Base-by-base conservation (phyloP, 2,797 vertebrate species). In the Tamandua tetradactyla region DNA sequence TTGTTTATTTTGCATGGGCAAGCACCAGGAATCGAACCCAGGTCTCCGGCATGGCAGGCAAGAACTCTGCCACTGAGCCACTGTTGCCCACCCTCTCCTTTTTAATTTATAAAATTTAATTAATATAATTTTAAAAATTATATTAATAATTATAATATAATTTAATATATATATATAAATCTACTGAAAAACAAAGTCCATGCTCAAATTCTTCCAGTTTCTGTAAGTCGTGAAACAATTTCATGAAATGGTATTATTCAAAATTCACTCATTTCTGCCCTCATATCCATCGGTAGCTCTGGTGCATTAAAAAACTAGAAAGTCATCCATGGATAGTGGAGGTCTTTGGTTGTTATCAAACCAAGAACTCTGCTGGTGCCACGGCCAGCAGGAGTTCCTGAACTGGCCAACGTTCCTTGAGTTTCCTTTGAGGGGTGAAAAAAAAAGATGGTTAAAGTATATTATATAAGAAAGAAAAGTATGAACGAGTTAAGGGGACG, bases 401-500 rank as follows among this genome's bases (percentile, higher is more conserved):
- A 98, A 92, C 88, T 96, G 96, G 85, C 95, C 91, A 94, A 92
- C 94, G 96, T 96, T 98, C 92, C 97, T 97, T 95, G 76, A 66
- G 91, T 96, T 98, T 98, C 98, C 98, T 98, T 97, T 98, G 95
- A 94, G 95, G 72, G 66, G 91, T 89, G 88, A 79, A 89, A 96
- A 93, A 86, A 79, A 62, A 64, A 76, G 35, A 49, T 78, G 90
- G 97, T 94, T 97, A 90, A 97, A 98, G 98, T 98, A 97, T 93
- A 94, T 94, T 97, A 87, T 96, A 97, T 97, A 97, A 97, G 96
- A 96, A 72, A 84, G 97, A 97, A 95, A 96, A 85, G 71, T 64
- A 96, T 96, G 98, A 95, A 95, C 97, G 94, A 97, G 95, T 97
- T 97, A 82, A 98, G 96, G 98, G 98, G 98, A 98, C 98, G 97